phyloP scores from a whole-genome alignment of 2,888 invertebrate genomes.

The Aleiodes testaceus region DNA sequence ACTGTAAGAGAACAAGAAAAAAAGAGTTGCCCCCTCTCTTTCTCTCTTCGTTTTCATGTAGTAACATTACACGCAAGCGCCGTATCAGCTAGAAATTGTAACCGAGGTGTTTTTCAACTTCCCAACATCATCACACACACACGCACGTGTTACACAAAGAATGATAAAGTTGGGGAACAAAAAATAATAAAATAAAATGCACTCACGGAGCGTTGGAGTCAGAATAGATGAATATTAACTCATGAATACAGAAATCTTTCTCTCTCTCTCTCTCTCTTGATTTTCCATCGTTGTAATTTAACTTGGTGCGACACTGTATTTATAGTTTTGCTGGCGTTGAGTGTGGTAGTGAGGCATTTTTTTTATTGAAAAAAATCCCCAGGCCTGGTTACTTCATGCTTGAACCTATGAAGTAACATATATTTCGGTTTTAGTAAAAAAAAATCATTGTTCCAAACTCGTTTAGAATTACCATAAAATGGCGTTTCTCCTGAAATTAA shows the following conservation, averaged over 20 bases:
- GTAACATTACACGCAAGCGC: constrained; percentile 27
- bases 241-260: constrained; percentile 4
- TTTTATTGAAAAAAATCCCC: not conserved
- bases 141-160: constrained; percentile 7
- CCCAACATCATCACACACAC: not conserved
- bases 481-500: too few relatives aligned
- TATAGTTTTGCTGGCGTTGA: constrained; percentile 36
- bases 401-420: not conserved
- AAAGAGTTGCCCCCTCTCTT: not conserved
- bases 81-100: constrained; percentile 16
- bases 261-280: constrained; percentile 11
- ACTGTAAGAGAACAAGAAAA: constrained; percentile 1
- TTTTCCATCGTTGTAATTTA: constrained; percentile 25
- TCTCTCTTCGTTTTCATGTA: not conserved
- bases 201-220: not conserved
- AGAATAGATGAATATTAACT: constrained; percentile 46
- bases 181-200: too few relatives aligned
- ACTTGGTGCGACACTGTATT: constrained; percentile 43
- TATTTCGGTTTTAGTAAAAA: not conserved
- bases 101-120: constrained; percentile 28
- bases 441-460: too few relatives aligned
- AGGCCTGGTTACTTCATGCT: constrained; percentile 32
- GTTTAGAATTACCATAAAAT: too few relatives aligned
- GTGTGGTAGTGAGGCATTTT: constrained; percentile 34
- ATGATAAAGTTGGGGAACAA: constrained; percentile 2